phyloP scores from a whole-genome alignment of 2,797 vertebrate species.

The Brachyrhaphis roseni region DNA sequence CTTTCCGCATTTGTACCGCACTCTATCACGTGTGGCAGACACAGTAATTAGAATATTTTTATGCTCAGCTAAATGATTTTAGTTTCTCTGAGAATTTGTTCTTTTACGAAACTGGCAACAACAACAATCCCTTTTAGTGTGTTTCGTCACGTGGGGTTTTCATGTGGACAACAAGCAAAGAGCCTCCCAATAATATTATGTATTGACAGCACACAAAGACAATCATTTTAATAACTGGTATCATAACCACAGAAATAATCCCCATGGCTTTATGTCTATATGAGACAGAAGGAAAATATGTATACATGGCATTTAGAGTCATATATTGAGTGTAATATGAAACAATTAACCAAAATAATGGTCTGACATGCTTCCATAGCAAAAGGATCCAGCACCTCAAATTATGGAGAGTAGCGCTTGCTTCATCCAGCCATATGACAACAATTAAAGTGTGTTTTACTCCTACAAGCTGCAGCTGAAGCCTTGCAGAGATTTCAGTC shows the following conservation, averaged over 20 bases:
- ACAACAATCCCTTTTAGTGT: neutral
- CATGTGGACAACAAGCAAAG: neutral
- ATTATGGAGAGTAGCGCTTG: neutral
- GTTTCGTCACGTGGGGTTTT: neutral
- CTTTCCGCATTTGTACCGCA: neutral
- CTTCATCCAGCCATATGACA: slow-evolving; percentile 22
- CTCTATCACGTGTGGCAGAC: neutral
- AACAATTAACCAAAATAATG: neutral
- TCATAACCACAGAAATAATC: neutral
- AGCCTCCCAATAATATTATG: neutral
- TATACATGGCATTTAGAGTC: neutral
- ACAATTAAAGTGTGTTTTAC: slow-evolving; percentile 35
- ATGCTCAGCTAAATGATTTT: neutral
- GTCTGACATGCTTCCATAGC: neutral
- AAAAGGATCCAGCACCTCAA: neutral
- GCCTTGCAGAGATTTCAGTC: slow-evolving; percentile 24
- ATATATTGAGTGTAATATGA: neutral
- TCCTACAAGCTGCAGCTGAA: slow-evolving; percentile 28
- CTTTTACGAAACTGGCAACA: neutral
- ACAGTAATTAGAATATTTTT: neutral
- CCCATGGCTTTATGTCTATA: neutral
- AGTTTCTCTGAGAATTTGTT: neutral
- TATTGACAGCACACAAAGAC: neutral
- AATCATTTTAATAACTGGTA: neutral
- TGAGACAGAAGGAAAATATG: neutral